These are phyloP conservation scores for Pantala flavescens DNA, from an alignment of 1,140 invertebrate species.

Conservation along the genomic window DNA sequence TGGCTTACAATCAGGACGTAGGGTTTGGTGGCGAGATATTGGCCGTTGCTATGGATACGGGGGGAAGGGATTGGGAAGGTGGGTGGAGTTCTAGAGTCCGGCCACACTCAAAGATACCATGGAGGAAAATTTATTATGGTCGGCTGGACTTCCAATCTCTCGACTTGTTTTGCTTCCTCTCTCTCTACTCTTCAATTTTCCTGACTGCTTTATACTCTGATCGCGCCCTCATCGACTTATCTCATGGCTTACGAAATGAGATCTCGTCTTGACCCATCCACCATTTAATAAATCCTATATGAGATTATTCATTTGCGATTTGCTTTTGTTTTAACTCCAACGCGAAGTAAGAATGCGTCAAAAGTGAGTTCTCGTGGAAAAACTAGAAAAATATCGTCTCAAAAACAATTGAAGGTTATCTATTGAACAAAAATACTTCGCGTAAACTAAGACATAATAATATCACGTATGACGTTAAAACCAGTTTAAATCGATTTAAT, in stretches of 20 bases:
- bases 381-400: too few relatives aligned
- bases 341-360: too few relatives aligned
- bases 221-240: not conserved
- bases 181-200: not conserved
- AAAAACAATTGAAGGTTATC: too few relatives aligned
- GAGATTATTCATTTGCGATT: too few relatives aligned
- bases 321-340: too few relatives aligned
- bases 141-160: not conserved
- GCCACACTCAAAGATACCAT: slow-evolving; percentile 5
- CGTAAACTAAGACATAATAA: too few relatives aligned
- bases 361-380: too few relatives aligned
- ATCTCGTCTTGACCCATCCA: too few relatives aligned
- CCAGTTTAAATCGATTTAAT: too few relatives aligned
- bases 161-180: not conserved
- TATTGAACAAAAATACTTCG: too few relatives aligned
- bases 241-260: not conserved
- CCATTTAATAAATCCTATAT: too few relatives aligned
- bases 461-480: too few relatives aligned
- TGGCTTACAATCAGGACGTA: slow-evolving; percentile 4
- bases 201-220: not conserved
- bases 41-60: not conserved
- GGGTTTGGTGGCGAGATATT: slow-evolving; percentile 7
- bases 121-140: slow-evolving; percentile 3
- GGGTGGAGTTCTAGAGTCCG: not conserved
- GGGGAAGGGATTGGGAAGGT: not conserved